Evolutionary conservation across 23 tunicate genomes (phyloP).

Genomic region (Ascidia mentula): DNA sequence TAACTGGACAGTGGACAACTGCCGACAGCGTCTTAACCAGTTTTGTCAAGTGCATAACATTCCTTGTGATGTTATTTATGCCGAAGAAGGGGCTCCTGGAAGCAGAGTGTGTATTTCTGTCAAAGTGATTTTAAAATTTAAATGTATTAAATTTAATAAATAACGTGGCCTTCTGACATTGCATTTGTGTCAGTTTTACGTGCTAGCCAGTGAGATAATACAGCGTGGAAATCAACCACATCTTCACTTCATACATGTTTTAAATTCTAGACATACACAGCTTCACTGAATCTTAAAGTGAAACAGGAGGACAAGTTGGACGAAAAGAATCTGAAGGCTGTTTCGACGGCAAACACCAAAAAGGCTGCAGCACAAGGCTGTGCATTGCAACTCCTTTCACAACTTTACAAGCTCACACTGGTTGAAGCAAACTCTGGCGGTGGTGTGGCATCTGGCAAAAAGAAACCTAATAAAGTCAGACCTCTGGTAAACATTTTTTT

Average conservation of each 20-base stretch:
- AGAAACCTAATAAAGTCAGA: slow-evolving; percentile 24
- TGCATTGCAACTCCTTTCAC: slow-evolving; percentile 60
- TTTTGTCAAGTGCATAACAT: slow-evolving; percentile 72
- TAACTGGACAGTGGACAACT: slow-evolving; percentile 87
- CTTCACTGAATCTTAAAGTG: slow-evolving; percentile 57
- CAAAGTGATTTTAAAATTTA: background rate
- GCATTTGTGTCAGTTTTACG: too few relatives aligned
- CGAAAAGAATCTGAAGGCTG: slow-evolving; percentile 45
- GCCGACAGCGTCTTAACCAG: slow-evolving; percentile 77
- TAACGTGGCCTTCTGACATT: too few relatives aligned
- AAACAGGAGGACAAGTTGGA: slow-evolving; percentile 28
- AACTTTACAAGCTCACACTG: slow-evolving; percentile 71
- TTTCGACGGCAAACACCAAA: slow-evolving; percentile 59
- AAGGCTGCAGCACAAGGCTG: slow-evolving; percentile 79
- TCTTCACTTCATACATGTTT: background rate
- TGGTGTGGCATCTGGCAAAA: slow-evolving; percentile 11
- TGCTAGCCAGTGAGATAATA: too few relatives aligned
- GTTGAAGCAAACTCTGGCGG: slow-evolving; percentile 66
- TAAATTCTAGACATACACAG: slow-evolving; percentile 62
- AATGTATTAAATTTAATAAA: too few relatives aligned
- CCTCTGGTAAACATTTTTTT: slow-evolving; percentile 11
- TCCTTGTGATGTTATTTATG: slow-evolving; percentile 66
- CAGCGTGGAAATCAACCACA: too few relatives aligned
- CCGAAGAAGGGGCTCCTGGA: slow-evolving; percentile 56
- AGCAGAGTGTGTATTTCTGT: slow-evolving; percentile 20